Conservation (phyloP, 2,888 invertebrate species). For the Hipparchia semele region DNA sequence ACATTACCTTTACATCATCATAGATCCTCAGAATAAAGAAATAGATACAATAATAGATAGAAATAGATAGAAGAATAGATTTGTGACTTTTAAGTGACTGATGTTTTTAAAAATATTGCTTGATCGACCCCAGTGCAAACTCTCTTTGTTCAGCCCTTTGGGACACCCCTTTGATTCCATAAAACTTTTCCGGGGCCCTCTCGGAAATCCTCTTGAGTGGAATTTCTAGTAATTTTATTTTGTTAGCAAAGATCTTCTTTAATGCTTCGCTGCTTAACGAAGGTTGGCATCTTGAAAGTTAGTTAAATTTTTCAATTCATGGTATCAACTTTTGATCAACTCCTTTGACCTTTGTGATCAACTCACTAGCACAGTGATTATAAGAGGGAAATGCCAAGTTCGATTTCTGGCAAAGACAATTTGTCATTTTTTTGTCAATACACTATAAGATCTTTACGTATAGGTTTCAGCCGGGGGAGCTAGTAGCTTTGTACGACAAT, state of each 20-base stretch:
- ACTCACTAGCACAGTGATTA: neutral
- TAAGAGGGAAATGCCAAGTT: too few relatives aligned
- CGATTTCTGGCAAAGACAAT: too few relatives aligned
- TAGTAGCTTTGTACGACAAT: too few relatives aligned
- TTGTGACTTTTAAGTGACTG: conserved; percentile 14
- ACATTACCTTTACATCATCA: too few relatives aligned
- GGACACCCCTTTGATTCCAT: conserved; percentile 31
- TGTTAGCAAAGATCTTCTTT: neutral
- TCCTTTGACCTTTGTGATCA: neutral
- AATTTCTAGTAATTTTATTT: neutral
- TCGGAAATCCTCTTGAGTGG: conserved; percentile 12
- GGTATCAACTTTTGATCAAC: neutral
- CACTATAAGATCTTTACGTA: too few relatives aligned
- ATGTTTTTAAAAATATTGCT: conserved; percentile 8
- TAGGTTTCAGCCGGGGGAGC: too few relatives aligned
- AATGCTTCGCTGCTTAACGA: neutral
- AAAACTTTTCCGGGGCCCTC: conserved; percentile 25
- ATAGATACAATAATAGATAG: too few relatives aligned
- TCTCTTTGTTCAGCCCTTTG: conserved; percentile 29
- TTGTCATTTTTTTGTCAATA: too few relatives aligned
- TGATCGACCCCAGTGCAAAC: conserved; percentile 25
- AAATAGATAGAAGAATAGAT: too few relatives aligned
- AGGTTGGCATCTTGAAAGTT: neutral
- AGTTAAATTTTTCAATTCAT: neutral
- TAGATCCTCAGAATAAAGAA: too few relatives aligned